Evolutionary conservation across 2,888 invertebrate species (phyloP), one percentile per base, ranked within the genome.

Genomic region (Orgyia antiqua): DNA sequence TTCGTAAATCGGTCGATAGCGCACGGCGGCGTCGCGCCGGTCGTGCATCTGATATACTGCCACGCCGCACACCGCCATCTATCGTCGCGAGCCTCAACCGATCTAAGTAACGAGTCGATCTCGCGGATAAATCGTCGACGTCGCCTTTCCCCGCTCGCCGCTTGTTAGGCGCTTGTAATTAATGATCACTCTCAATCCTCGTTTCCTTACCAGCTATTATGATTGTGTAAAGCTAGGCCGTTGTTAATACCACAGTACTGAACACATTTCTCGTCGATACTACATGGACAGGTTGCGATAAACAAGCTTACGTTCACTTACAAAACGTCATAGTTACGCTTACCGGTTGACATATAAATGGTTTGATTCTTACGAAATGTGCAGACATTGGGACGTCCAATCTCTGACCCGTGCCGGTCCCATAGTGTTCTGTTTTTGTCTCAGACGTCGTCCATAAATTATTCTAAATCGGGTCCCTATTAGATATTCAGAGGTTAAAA

Each of bases 401-500:
- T 45, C 31, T 29, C 45, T 56, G 63, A 65, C 68, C 67, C 55
- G 56, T 40, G 45, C 53, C 51, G 52, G 50, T 42, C 55, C 75
- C 77, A 78, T 80, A 80, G 62, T 68, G 83, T 79, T 73, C 82
- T 75, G 79, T 79, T 82, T 83, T 78, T 80, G 82, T 80, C 74
- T 72, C 72, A 50, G 50, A 55, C 61, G 68, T 56, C 57, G 54
- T 59, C 73, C 66, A 84, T 83, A 83, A 82, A 83, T 83, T 72
- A 80, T 77, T 79, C 82, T 69, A 77, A 80, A 79, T 76, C 77
- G 76, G 74, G 65, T 64, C 76, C 51, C 74, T 77, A 82, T 83
- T 83, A 84, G 80, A 78, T 80, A 84, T 84, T 78, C 83, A 80
- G 72, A 74, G 79, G 79, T 77, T 76, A 70, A 73, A 73, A 72